Conservation (phyloP, 2,113 vertebrate genomes). For the Tragulus kanchil region DNA sequence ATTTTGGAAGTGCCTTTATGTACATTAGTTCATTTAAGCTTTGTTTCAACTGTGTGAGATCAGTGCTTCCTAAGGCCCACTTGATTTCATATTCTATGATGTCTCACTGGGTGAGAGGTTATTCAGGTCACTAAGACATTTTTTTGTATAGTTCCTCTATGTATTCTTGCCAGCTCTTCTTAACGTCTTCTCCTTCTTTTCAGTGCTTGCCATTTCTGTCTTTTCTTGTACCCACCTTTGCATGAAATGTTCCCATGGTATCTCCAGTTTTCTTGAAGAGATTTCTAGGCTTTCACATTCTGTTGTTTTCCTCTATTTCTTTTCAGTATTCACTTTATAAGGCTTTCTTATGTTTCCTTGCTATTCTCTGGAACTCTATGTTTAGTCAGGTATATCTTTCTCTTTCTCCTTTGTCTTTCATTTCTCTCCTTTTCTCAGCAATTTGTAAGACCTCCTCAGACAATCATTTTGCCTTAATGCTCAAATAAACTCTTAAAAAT, state of each 20-base stretch:
- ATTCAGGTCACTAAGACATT: not conserved
- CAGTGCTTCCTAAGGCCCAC: not conserved
- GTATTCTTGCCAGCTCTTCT: not conserved
- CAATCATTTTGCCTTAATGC: not conserved
- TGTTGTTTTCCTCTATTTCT: not conserved
- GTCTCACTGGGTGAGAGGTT: not conserved
- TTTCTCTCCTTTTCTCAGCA: not conserved
- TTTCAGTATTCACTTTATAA: not conserved
- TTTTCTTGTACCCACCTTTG: not conserved
- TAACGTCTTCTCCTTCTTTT: not conserved
- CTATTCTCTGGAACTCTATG: not conserved
- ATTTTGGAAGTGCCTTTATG: not conserved
- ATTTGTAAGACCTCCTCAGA: not conserved
- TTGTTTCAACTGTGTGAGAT: not conserved
- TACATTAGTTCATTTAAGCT: conserved; percentile 15
- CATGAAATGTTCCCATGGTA: not conserved
- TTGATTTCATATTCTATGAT: not conserved
- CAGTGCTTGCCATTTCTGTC: not conserved
- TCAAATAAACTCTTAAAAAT: not conserved
- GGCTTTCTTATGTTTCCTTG: not conserved
- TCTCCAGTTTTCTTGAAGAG: not conserved
- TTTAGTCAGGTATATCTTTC: not conserved
- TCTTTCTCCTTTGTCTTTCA: not conserved
- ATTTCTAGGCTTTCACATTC: not conserved
- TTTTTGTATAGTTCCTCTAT: not conserved